Conservation (phyloP, 2,888 invertebrate species). For the Drosophila conformis region DNA sequence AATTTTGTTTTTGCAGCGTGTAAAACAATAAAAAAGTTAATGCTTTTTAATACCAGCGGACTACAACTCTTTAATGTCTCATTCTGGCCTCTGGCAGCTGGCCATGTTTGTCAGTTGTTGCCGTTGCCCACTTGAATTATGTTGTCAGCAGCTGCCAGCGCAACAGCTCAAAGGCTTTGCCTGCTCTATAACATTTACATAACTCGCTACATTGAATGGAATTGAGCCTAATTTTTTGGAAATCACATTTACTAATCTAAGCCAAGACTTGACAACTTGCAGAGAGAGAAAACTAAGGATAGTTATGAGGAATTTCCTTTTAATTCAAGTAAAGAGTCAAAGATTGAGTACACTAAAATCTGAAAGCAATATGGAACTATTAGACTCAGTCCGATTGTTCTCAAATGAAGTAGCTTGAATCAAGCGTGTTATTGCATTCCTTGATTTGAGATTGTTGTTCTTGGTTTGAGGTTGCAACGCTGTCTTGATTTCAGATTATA, state of each 20-base stretch:
- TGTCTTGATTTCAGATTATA: neutral
- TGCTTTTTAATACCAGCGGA: slow-evolving; percentile 59
- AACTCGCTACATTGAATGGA: slow-evolving; percentile 2
- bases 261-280: slow-evolving; percentile 30
- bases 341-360: neutral
- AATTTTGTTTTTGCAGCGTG: slow-evolving; percentile 37
- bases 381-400: too few species aligned
- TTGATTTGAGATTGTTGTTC: neutral
- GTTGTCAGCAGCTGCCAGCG: slow-evolving; percentile 80
- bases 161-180: slow-evolving; percentile 42
- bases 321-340: neutral
- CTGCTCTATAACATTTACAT: neutral
- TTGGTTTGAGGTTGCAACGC: too few species aligned
- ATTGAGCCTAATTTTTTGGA: neutral
- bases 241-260: neutral
- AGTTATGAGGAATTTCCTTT: accelerated
- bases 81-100: slow-evolving; percentile 40
- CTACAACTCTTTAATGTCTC: slow-evolving; percentile 75
- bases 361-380: neutral
- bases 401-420: neutral
- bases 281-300: neutral
- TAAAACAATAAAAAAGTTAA: slow-evolving; percentile 67
- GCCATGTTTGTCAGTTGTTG: slow-evolving; percentile 45
- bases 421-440: neutral
- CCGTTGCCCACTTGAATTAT: slow-evolving; percentile 73